These are phyloP conservation scores for Leptoteleia sp. DNA, from an alignment of 1,140 invertebrate genomes.

Conservation along the genomic window DNA sequence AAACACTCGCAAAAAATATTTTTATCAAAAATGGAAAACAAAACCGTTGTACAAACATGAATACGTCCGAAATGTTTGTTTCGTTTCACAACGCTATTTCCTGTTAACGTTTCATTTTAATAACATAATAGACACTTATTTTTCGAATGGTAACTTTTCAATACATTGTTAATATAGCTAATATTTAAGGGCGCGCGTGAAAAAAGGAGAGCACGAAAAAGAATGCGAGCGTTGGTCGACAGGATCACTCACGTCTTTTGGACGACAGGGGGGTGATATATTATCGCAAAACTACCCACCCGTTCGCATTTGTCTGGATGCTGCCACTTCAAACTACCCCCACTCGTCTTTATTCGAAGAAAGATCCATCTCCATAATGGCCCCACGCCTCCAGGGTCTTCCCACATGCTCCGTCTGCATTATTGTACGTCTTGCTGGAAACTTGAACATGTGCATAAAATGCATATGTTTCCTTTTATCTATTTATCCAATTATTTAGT, in stretches of 20 bases:
- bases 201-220: constrained; percentile 24
- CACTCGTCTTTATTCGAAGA: constrained; percentile 76
- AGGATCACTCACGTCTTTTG: constrained; percentile 58
- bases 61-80: too few relatives aligned
- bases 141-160: too few relatives aligned
- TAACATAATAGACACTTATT: too few relatives aligned
- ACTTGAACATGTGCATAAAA: too few relatives aligned
- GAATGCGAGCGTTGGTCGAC: constrained; percentile 46
- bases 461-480: too few relatives aligned
- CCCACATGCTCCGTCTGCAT: constrained; percentile 69
- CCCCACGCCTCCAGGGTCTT: constrained; percentile 72
- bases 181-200: constrained; percentile 7
- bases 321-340: constrained; percentile 74
- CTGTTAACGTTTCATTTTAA: too few relatives aligned
- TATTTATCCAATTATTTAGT: too few relatives aligned
- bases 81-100: too few relatives aligned
- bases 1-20: too few relatives aligned
- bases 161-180: background rate
- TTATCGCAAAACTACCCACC: constrained; percentile 68
- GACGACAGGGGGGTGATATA: constrained; percentile 80
- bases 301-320: constrained; percentile 59
- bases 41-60: too few relatives aligned
- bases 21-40: too few relatives aligned
- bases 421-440: constrained; percentile 60
- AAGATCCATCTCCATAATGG: constrained; percentile 81